Base-by-base conservation (phyloP, 2,888 invertebrate genomes). In the Drosophila falleni region DNA sequence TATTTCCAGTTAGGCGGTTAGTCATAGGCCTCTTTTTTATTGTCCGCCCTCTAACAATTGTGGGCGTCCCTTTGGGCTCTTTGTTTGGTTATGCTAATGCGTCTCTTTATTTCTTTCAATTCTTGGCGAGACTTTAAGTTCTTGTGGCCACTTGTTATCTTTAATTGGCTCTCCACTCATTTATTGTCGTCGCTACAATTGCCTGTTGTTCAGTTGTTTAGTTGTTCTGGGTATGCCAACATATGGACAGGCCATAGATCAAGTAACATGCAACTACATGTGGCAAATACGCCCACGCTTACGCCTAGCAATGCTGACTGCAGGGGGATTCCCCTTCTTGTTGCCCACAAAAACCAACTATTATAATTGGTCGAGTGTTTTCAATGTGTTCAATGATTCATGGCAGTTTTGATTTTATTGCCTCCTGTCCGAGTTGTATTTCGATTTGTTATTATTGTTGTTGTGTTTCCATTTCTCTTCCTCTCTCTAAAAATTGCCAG, bases 371-470 rank as follows among this genome's bases (percentile, higher is more conserved):
- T 68, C 41, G 59, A 67, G 71, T 86, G 78, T 78, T 72, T 68
- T 64, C 69, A 74, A 69, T 82, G 71, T 88, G 84, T 65, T 88
- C 84, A 81, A 81, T 89, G 84, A 85, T 85, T 89, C 89, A 85
- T 85, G 64, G 55, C 66, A 58, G 55, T 74, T 87, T 85, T 73
- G 74, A 89, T 78, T 89, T 88, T 76, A 72, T 76, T 76, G 73
- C 71, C 46, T 49, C 53, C 53, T 62, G 39, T n/a, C 42, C 19
- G 31, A 55, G 9, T 31, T 31, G 31, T 31, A 13, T 50, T 58
- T 37, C 42, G 19, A 35, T 50, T 63, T 67, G 47, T 19, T 41
- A 23, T 46, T 59, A 41, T 46, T 35, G 2, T 33, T 50, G 19
- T 26, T 54, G n/a, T 33, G 2, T 46, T 13, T 9, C 0, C 19